Percentiles rank a stretch among this genome's conserved stretches.
Evolutionary conservation across 1,140 invertebrate species (phyloP).

Genomic region (Wasmannia auropunctata): DNA sequence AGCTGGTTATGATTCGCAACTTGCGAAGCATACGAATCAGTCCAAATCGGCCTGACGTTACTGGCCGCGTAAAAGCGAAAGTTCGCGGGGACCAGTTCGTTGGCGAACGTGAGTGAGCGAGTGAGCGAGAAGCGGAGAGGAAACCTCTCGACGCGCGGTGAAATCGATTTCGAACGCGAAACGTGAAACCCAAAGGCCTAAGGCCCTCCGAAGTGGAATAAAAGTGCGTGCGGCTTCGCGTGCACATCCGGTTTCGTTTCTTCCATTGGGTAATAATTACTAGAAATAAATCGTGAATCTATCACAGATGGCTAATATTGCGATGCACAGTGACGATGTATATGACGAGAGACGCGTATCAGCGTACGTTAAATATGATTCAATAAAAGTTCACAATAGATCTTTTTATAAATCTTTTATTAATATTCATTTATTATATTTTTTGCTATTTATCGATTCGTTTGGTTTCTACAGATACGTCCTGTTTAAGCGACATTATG

Average conservation of each 20-base stretch:
- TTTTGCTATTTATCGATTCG: neutral
- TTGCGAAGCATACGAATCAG: conserved; percentile 20
- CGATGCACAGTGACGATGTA: neutral
- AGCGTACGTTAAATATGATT: conserved; percentile 2
- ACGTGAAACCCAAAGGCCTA: neutral
- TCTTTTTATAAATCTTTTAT: neutral
- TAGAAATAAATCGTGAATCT: neutral
- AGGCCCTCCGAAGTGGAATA: neutral
- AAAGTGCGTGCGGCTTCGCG: neutral
- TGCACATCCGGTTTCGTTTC: conserved; percentile 11
- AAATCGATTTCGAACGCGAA: conserved; percentile 37
- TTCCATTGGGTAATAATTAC: neutral
- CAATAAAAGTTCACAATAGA: neutral
- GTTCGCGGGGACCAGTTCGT: neutral
- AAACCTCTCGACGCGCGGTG: conserved; percentile 27
- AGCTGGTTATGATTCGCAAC: too few species aligned
- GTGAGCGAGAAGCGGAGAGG: conserved; percentile 10
- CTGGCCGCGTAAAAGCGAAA: conserved; percentile 32
- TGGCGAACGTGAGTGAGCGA: neutral
- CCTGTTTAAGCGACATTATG: conserved; percentile 88
- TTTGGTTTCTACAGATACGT: conserved; percentile 85
- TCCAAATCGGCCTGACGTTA: neutral
- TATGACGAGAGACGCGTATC: conserved; percentile 2
- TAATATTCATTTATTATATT: neutral
- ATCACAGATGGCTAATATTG: neutral